Evolutionary conservation across 1,140 invertebrate species (phyloP), one percentile per base, ranked within the genome.

Genomic region (Pogonomyrmex californicus): DNA sequence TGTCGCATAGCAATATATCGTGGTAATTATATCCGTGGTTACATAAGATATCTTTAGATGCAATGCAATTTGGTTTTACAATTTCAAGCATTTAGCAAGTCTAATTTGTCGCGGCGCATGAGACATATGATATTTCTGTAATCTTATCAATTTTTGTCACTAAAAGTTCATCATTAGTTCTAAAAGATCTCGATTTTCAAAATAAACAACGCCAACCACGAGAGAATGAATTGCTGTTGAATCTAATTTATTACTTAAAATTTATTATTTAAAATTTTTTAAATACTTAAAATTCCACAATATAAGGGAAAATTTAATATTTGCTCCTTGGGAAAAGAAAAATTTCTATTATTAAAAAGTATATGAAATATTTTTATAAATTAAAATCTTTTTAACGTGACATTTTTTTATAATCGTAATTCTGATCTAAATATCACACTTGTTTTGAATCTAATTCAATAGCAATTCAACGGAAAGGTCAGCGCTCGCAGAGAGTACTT

Each of bases 171-270:
- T 6, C 23, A 23, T 44, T 1, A 2, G 41, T 47, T n/a, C 33
- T 47, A 47, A 68, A 68, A 6, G 4, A 23, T 23, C 23, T 23
- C 10, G 0, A 47, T 30, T 47, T 7, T 6, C 41, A 44, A 44
- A 1, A 44, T 41, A 2, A 2, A 30, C n/a, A 47, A 68, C 10
- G 14, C 23, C 23, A 0, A 23, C 23, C 23, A 23, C 23, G 23
- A 23, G 23, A 23, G 23, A 23, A 23, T 23, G 23, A 23, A 23
- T 23, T 23, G 23, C 23, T 23, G 0, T 23, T 23, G 23, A 23
- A 23, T 23, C 10, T 58, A 82, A 47, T 73, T 73, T n/a, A n/a
- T n/a, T n/a, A n/a, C n/a, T n/a, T n/a, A n/a, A 78, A n/a, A 54
- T 5, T 23, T 10, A 36, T 36, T 71, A 58, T 58, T 0, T 2